phyloP scores from a whole-genome alignment of 2,797 vertebrate species.

The Rhabdophis nuchalis region DNA sequence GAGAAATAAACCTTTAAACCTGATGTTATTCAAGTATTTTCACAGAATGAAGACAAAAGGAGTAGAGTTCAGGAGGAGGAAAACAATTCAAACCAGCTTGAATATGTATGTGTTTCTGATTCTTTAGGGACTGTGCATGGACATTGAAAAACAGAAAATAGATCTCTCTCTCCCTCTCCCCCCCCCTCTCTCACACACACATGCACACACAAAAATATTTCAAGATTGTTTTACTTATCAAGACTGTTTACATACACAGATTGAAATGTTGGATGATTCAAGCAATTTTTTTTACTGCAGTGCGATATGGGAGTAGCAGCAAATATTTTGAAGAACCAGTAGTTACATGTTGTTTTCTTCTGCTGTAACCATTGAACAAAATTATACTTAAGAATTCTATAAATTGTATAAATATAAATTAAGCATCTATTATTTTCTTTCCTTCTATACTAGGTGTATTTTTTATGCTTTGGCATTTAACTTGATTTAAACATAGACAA shows the following conservation, averaged over 20 bases:
- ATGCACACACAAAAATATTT: not conserved
- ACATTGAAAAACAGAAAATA: not conserved
- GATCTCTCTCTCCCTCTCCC: too few species aligned
- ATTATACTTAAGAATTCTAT: not conserved
- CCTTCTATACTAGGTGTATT: not conserved
- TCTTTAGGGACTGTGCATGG: not conserved
- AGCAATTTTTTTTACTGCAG: not conserved
- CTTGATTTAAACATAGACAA: not conserved
- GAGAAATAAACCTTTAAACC: not conserved
- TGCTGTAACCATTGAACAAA: not conserved
- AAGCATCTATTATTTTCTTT: not conserved
- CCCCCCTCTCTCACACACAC: not conserved
- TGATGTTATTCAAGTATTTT: not conserved
- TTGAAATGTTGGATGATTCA: not conserved
- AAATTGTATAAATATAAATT: not conserved
- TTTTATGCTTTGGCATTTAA: not conserved
- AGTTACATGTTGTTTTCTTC: not conserved
- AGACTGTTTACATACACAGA: not conserved
- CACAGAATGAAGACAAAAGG: not conserved
- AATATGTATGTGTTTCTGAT: not conserved
- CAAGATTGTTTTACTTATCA: not conserved
- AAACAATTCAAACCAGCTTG: not conserved
- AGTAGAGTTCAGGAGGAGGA: not conserved
- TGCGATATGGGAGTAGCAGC: not conserved
- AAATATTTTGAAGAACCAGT: not conserved